Evolutionary conservation across 2,797 vertebrate species (phyloP).

Genomic region (Brachyalestes nurse): DNA sequence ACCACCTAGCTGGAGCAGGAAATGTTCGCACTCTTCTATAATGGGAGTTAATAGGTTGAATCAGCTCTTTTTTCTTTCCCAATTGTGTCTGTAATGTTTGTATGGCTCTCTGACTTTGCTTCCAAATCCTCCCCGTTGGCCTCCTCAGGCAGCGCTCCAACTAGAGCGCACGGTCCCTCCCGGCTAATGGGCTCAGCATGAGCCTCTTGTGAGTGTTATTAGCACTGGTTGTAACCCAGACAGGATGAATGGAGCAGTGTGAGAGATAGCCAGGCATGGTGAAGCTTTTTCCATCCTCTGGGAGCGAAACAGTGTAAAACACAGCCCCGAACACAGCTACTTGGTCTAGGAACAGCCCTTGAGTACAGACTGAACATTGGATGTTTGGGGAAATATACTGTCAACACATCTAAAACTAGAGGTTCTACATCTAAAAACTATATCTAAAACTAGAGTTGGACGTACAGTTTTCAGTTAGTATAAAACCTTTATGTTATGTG

Average conservation of each 20-base stretch:
- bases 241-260: constrained; percentile 54
- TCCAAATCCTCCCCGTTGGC: constrained; percentile 52
- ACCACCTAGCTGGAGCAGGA: constrained; percentile 38
- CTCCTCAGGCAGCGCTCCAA: constrained; percentile 57
- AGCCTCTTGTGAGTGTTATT: constrained; percentile 57
- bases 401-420: no score
- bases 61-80: constrained; percentile 22
- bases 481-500: neutral
- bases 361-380: neutral
- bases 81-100: constrained; percentile 49
- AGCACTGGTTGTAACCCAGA: constrained; percentile 53
- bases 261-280: constrained; percentile 44
- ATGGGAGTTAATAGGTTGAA: constrained; percentile 53
- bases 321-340: neutral
- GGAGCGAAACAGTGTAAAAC: constrained; percentile 34
- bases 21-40: constrained; percentile 39
- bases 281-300: constrained; percentile 38
- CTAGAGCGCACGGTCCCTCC: constrained; percentile 55
- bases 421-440: no score
- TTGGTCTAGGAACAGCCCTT: constrained; percentile 1
- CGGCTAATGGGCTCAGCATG: constrained; percentile 59
- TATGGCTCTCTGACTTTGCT: constrained; percentile 52
- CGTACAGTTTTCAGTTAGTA: neutral
- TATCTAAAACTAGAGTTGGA: neutral
- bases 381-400: no score